Conservation (phyloP, 2,888 invertebrate genomes). For the Vesta saturnalis region DNA sequence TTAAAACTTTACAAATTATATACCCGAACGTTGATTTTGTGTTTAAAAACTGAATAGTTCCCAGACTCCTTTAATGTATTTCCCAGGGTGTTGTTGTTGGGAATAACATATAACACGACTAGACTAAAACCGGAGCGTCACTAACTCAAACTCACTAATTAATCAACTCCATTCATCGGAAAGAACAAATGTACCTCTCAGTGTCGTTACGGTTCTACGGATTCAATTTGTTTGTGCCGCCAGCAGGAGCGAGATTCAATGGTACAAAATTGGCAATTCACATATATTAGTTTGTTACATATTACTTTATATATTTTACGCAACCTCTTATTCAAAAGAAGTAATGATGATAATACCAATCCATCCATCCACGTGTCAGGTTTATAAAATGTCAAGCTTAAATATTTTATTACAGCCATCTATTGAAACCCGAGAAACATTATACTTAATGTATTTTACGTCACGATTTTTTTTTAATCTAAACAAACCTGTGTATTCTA, state of each 20-base stretch:
- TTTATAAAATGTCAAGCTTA: conserved; percentile 30
- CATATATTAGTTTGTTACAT: conserved; percentile 38
- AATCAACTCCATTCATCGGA: conserved; percentile 55
- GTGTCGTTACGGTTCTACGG: conserved; percentile 51
- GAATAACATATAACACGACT: conserved; percentile 51
- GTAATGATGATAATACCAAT: conserved; percentile 27
- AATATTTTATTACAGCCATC: conserved; percentile 25
- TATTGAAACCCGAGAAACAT: not conserved
- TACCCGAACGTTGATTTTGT: conserved; percentile 16
- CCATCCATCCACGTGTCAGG: conserved; percentile 31
- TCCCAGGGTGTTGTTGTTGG: conserved; percentile 42
- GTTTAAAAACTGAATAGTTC: conserved; percentile 24
- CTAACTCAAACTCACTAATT: conserved; percentile 50
- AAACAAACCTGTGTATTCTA: not conserved
- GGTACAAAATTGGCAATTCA: conserved; percentile 49
- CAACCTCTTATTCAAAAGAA: conserved; percentile 18
- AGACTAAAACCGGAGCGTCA: conserved; percentile 48
- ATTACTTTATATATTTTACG: conserved; percentile 32
- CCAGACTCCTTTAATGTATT: conserved; percentile 19
- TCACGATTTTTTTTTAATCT: not conserved
- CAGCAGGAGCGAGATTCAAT: conserved; percentile 49
- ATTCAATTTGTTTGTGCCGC: conserved; percentile 53
- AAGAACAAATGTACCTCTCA: conserved; percentile 52
- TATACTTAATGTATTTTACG: not conserved
- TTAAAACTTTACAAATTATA: conserved; percentile 30